phyloP scores from a whole-genome alignment of 2,888 invertebrate species.

The Drosophila borborema region DNA sequence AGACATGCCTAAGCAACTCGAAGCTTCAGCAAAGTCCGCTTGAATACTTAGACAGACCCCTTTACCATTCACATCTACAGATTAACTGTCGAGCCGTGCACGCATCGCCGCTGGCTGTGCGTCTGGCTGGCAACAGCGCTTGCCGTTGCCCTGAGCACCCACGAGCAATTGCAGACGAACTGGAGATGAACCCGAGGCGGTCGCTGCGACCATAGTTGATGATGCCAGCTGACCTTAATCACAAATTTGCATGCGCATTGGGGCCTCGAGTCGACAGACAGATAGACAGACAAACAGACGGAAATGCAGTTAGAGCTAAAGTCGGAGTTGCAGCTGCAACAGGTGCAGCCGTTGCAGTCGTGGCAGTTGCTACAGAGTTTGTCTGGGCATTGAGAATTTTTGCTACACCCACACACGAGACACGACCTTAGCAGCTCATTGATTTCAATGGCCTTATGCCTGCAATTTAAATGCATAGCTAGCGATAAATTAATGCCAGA shows the following conservation, averaged over 20 bases:
- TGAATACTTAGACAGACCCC: slow-evolving; percentile 1
- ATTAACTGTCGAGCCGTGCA: slow-evolving; percentile 26
- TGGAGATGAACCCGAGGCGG: slow-evolving; percentile 45
- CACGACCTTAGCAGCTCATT: slow-evolving; percentile 68
- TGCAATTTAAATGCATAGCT: slow-evolving; percentile 50
- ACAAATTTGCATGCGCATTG: slow-evolving; percentile 76
- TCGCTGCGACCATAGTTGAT: slow-evolving; percentile 53
- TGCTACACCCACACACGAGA: slow-evolving; percentile 72
- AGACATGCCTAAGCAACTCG: background rate
- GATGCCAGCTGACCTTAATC: slow-evolving; percentile 78
- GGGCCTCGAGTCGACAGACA: slow-evolving; percentile 37
- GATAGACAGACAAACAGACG: slow-evolving; percentile 11
- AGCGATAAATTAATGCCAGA: slow-evolving; percentile 64
- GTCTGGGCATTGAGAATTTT: slow-evolving; percentile 25
- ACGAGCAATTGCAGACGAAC: slow-evolving; percentile 50
- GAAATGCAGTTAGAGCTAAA: slow-evolving; percentile 26
- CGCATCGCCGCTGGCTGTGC: slow-evolving; percentile 31
- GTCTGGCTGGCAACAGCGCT: slow-evolving; percentile 14
- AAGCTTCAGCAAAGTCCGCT: slow-evolving; percentile 2
- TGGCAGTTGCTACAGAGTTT: slow-evolving; percentile 17
- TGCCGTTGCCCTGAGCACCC: slow-evolving; percentile 51
- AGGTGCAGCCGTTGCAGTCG: slow-evolving; percentile 49
- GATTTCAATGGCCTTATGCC: slow-evolving; percentile 61
- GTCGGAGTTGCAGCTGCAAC: slow-evolving; percentile 37
- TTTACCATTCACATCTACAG: slow-evolving; percentile 9